A percentile compares a stretch with the other conserved stretches of the same genome.
Conservation (phyloP, 2,888 invertebrate genomes). For the Anoplius nigerrimus region DNA sequence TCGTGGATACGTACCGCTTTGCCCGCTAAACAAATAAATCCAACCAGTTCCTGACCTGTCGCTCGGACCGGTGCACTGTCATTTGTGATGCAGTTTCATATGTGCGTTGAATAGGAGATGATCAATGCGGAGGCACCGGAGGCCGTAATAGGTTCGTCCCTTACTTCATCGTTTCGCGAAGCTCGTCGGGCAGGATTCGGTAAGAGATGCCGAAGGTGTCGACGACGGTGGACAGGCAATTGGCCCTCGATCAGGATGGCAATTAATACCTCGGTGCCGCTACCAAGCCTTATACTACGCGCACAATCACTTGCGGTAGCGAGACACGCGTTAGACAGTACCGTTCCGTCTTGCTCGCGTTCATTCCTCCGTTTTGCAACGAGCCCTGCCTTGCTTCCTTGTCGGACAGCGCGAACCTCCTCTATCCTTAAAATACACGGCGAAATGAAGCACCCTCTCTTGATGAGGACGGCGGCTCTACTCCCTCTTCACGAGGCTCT, state of each 20-base stretch:
- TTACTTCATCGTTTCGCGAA: too few relatives aligned
- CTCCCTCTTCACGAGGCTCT: slow-evolving; percentile 20
- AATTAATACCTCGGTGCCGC: not conserved
- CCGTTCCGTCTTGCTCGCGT: not conserved
- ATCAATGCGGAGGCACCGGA: not conserved
- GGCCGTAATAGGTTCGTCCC: too few relatives aligned
- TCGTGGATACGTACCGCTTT: slow-evolving; percentile 44
- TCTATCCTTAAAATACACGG: slow-evolving; percentile 41
- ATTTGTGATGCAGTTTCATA: slow-evolving; percentile 50
- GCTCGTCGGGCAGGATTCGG: not conserved
- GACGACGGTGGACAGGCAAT: not conserved
- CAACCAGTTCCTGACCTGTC: slow-evolving; percentile 47
- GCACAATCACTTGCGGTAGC: not conserved
- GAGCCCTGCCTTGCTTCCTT: not conserved
- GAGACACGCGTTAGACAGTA: not conserved
- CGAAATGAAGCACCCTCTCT: slow-evolving; percentile 31
- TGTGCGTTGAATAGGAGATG: slow-evolving; percentile 30
- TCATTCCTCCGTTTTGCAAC: not conserved
- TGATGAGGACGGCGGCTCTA: not conserved
- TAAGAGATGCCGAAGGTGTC: not conserved
- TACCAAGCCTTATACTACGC: not conserved
- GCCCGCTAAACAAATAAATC: slow-evolving; percentile 50
- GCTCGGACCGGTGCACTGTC: slow-evolving; percentile 45
- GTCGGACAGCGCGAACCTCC: slow-evolving; percentile 23
- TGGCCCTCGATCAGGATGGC: not conserved